A percentile compares a stretch with the other conserved stretches of the same genome.
Evolutionary conservation across 2,888 invertebrate species (phyloP).

Genomic region (Ganaspis brasiliensis): DNA sequence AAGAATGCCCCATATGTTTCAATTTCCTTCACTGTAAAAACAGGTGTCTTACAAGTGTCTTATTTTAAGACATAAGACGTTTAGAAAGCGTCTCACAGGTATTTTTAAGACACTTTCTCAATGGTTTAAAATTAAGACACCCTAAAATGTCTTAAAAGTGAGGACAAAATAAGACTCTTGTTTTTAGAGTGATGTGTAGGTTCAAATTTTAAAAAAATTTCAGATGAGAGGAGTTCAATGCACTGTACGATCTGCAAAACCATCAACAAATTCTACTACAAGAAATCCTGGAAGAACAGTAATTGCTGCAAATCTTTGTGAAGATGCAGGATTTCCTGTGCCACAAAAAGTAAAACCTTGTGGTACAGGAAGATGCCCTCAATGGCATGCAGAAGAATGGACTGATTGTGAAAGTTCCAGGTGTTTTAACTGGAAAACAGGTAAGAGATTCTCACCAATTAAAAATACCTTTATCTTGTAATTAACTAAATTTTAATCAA

Average conservation of each 20-base stretch:
- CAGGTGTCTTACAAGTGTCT: too few species aligned
- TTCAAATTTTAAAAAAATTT: too few species aligned
- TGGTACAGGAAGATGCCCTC: constrained; percentile 87
- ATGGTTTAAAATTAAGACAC: too few species aligned
- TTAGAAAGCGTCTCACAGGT: too few species aligned
- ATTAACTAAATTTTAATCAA: too few species aligned
- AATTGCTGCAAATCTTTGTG: constrained; percentile 86
- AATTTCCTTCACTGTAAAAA: too few species aligned
- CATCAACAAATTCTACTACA: constrained; percentile 76
- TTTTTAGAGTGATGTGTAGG: too few species aligned
- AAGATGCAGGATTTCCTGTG: constrained; percentile 86
- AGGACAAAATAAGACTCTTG: too few species aligned
- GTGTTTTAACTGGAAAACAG: constrained; percentile 86
- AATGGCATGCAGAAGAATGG: constrained; percentile 88
- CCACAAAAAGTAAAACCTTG: constrained; percentile 86
- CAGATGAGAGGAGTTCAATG: constrained; percentile 88
- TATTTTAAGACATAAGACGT: too few species aligned
- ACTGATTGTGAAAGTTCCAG: constrained; percentile 87
- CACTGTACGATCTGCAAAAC: constrained; percentile 83
- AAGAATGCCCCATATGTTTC: too few species aligned
- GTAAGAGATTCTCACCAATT: constrained; percentile 71
- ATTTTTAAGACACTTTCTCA: too few species aligned
- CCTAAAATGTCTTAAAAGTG: neutral
- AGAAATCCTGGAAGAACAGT: constrained; percentile 74
- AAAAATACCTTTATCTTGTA: too few species aligned